Conservation (phyloP, 2,888 invertebrate genomes). For the Zaprionus bogoriensis region DNA sequence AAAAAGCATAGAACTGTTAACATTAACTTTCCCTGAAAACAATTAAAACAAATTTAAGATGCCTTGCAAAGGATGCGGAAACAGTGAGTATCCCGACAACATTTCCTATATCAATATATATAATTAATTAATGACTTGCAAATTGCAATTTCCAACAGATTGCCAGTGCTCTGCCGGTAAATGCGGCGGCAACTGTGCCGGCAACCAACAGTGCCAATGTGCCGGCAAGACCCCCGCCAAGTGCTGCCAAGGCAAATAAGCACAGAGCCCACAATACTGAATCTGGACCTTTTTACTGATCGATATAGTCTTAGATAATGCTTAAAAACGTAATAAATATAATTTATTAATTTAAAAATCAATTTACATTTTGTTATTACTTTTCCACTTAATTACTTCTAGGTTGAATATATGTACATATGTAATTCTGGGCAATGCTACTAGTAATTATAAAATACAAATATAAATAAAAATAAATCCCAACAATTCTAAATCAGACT, state of each 20-base stretch:
- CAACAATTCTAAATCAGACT: no score
- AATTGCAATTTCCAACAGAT: no score
- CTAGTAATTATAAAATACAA: no score
- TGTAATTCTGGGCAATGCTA: no score
- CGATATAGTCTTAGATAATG: background rate
- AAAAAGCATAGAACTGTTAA: no score
- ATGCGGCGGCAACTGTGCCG: conserved; percentile 71
- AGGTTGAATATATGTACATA: no score
- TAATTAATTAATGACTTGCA: no score
- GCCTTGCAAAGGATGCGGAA: conserved; percentile 75
- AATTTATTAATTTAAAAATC: no score
- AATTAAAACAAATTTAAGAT: conserved; percentile 41
- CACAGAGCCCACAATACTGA: background rate
- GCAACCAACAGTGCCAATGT: conserved; percentile 73
- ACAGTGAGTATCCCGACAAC: conserved; percentile 51
- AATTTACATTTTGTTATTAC: no score
- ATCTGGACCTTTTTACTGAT: background rate
- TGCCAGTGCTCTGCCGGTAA: conserved; percentile 74
- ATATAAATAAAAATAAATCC: no score
- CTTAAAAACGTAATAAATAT: background rate
- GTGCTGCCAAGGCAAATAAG: conserved; percentile 57
- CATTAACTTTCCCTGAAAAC: no score
- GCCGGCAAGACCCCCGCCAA: conserved; percentile 60
- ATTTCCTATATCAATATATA: background rate
- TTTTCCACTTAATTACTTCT: background rate